These are phyloP conservation scores for Cervus canadensis DNA, from an alignment of 2,113 vertebrate genomes.

Conservation along the genomic window DNA sequence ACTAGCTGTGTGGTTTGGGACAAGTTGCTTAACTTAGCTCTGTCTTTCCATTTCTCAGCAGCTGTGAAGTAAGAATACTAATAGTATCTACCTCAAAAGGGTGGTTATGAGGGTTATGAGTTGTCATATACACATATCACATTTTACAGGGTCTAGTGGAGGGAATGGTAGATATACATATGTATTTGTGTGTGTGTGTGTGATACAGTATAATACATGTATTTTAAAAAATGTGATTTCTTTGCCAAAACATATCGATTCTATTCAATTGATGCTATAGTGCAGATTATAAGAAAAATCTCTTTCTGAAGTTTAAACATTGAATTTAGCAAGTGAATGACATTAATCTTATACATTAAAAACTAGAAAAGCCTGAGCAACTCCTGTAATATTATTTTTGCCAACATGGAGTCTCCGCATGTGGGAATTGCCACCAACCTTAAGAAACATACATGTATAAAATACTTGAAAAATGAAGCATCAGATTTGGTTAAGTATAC, in stretches of 20 bases:
- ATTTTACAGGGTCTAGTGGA: not conserved
- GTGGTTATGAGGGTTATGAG: not conserved
- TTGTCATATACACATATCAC: not conserved
- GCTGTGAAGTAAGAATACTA: not conserved
- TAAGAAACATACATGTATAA: constrained; percentile 57
- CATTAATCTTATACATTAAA: not conserved
- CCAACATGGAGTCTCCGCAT: not conserved
- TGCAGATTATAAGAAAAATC: not conserved
- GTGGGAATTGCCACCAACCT: not conserved
- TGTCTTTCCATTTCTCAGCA: not conserved
- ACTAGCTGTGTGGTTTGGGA: not conserved
- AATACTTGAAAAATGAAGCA: constrained; percentile 68
- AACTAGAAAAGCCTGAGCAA: not conserved
- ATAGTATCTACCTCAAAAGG: not conserved
- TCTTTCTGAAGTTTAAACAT: not conserved
- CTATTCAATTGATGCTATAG: not conserved
- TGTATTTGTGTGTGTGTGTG: not conserved
- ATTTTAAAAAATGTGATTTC: not conserved
- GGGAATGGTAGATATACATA: not conserved
- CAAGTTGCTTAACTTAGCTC: not conserved
- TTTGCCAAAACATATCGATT: not conserved
- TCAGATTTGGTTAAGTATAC: constrained; percentile 76
- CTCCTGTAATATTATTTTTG: not conserved
- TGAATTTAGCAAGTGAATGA: constrained; percentile 4
- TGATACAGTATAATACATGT: not conserved